Percentiles rank a stretch among this genome's conserved stretches.
Evolutionary conservation across 2,113 vertebrate genomes (phyloP).

Genomic region (Cichladusa arquata): DNA sequence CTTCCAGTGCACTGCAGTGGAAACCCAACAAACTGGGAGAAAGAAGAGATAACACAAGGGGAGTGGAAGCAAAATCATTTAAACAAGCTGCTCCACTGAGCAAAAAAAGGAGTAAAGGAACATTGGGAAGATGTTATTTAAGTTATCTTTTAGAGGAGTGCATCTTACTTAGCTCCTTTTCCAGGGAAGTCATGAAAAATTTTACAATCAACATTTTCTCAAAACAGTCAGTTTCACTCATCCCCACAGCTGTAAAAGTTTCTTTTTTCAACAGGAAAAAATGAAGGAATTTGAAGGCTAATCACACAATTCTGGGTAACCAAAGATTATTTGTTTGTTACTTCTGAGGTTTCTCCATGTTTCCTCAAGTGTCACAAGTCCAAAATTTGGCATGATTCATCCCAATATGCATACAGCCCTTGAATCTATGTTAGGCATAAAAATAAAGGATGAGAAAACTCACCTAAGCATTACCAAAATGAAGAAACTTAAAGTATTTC

Average conservation of each 20-base stretch:
- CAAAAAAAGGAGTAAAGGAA: neutral
- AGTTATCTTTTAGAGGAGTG: neutral
- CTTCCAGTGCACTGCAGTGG: neutral
- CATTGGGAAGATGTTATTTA: accelerated
- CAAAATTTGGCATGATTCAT: neutral
- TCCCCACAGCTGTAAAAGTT: neutral
- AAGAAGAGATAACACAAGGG: neutral
- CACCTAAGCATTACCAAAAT: neutral
- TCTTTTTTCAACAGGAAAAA: neutral
- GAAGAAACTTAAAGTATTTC: neutral
- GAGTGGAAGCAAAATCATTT: neutral
- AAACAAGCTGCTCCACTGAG: neutral
- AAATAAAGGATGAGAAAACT: neutral
- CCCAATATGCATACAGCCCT: neutral
- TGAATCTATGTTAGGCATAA: neutral
- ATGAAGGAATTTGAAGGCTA: neutral
- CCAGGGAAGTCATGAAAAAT: neutral
- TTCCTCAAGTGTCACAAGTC: neutral
- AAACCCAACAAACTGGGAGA: neutral
- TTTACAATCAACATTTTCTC: neutral
- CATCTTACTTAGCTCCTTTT: neutral
- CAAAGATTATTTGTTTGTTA: neutral
- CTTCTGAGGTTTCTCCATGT: neutral
- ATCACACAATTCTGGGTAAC: neutral
- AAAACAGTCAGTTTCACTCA: neutral